Evolutionary conservation across 2,888 invertebrate species (phyloP), one percentile per base, ranked within the genome.

Genomic region (Mythimna pallens): DNA sequence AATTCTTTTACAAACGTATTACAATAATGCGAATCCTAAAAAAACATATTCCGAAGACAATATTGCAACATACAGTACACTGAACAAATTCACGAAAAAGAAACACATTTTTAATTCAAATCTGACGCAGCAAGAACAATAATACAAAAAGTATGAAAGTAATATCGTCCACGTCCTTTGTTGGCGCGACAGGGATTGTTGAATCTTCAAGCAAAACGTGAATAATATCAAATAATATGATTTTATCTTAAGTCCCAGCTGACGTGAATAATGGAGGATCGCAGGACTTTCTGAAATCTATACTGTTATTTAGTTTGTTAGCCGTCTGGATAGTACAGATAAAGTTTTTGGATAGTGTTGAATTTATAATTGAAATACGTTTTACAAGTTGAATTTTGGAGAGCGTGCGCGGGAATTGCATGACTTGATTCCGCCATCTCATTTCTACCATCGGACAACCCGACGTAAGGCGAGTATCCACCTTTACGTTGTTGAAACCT

Each of bases 91-190:
- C 54, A 62, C 25, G 14, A 36, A 58, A 58, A 12, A 43, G 3
- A 20, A 17, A 20, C 17, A 50, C 47, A 50, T 76, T 76, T 67
- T 68, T 77, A 50, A 67, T 77, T 68, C 58, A 77, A 75, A 62
- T 30, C 47, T 55, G 22, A 1, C 50, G 12, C 9, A 14, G 9
- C 36, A 30, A 76, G 65, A 76, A 75, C 50, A 75, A 40, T 64
- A 40, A 40, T 30, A 64, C 50, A 76, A 67, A 54, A 65, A 67
- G 55, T 57, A 69, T 76, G 62, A 43, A 52, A 65, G 47, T 74
- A 57, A 64, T 65, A 34, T 14, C 50, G 40, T 62, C 64, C 34
- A 25, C 17, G 17, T 50, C 57, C 58, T 66, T 73, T 73, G 65
- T 58, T 69, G 6, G 34, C 20, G 8, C 30, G 54, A 65, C 61